Percentiles rank a stretch among this genome's conserved stretches.
Conservation (phyloP, 2,797 vertebrate genomes). For the Onychomys leucogaster region DNA sequence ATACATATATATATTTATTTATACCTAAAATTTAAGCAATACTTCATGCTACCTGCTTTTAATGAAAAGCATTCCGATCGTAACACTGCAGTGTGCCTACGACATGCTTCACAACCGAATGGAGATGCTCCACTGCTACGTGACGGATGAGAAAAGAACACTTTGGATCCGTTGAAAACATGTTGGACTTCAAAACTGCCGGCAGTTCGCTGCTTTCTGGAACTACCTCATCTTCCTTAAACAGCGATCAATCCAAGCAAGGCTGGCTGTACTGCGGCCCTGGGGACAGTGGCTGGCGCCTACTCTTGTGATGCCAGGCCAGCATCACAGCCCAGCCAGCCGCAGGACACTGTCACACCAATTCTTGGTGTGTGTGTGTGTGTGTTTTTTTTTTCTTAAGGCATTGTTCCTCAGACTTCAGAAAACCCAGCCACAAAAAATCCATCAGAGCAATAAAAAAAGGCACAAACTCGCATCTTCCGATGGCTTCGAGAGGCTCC, state of each 20-base stretch:
- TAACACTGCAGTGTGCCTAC: slow-evolving; percentile 86
- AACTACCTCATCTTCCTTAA: slow-evolving; percentile 88
- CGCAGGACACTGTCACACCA: slow-evolving; percentile 79
- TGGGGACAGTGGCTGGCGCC: slow-evolving; percentile 69
- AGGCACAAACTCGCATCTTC: slow-evolving; percentile 95
- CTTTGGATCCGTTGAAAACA: slow-evolving; percentile 83
- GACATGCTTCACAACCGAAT: slow-evolving; percentile 88
- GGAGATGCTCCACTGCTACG: slow-evolving; percentile 80
- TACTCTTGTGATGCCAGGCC: slow-evolving; percentile 59
- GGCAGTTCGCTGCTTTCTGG: slow-evolving; percentile 89
- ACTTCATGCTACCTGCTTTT: slow-evolving; percentile 90
- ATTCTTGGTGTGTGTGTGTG: slow-evolving; percentile 82
- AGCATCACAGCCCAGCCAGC: slow-evolving; percentile 66
- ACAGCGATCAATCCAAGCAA: slow-evolving; percentile 84
- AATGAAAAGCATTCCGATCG: slow-evolving; percentile 88
- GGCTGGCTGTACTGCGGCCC: not conserved
- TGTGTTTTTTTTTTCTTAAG: slow-evolving; percentile 93
- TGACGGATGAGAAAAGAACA: slow-evolving; percentile 85
- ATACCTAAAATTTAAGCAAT: slow-evolving; percentile 90
- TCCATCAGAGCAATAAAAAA: slow-evolving; percentile 91
- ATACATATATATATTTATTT: slow-evolving; percentile 89
- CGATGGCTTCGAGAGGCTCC: slow-evolving; percentile 88
- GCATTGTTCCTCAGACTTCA: slow-evolving; percentile 95
- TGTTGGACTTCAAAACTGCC: slow-evolving; percentile 87
- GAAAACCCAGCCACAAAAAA: slow-evolving; percentile 90